Percentiles rank a stretch among this genome's conserved stretches.
phyloP scores from a whole-genome alignment of 2,888 invertebrate species.

The Sinhomidia bicolor region DNA sequence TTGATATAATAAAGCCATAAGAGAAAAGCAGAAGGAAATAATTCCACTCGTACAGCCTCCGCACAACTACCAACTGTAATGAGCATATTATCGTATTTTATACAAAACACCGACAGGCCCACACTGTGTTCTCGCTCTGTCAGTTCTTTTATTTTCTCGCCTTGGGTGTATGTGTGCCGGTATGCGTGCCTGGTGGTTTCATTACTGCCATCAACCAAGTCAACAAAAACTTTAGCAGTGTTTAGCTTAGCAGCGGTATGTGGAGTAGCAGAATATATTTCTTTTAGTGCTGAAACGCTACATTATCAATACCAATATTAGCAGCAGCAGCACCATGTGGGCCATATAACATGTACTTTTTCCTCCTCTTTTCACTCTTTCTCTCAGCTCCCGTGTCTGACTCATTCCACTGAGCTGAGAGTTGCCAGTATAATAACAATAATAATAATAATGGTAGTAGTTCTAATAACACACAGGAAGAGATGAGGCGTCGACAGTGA shows the following conservation, averaged over 20 bases:
- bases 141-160: slow-evolving; percentile 23
- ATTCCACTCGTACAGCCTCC: neutral
- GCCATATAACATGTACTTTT: slow-evolving; percentile 21
- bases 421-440: too few species aligned
- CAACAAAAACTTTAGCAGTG: too few species aligned
- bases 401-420: slow-evolving; percentile 29
- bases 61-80: neutral
- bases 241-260: too few species aligned
- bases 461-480: slow-evolving; percentile 5
- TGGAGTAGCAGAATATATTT: too few species aligned
- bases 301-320: slow-evolving; percentile 2
- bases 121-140: slow-evolving; percentile 25
- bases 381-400: neutral
- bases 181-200: slow-evolving; percentile 46
- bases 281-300: too few species aligned
- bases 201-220: too few species aligned
- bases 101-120: slow-evolving; percentile 53
- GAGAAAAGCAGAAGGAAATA: neutral
- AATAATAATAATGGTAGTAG: too few species aligned
- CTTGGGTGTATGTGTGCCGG: slow-evolving; percentile 40
- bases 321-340: neutral
- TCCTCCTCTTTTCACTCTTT: neutral
- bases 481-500: slow-evolving; percentile 61
- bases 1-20: too few species aligned
- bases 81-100: slow-evolving; percentile 55